A percentile compares a stretch with the other conserved stretches of the same genome.
These are phyloP conservation scores for Caerostris darwini DNA, from an alignment of 1,140 invertebrate genomes.

Conservation along the genomic window DNA sequence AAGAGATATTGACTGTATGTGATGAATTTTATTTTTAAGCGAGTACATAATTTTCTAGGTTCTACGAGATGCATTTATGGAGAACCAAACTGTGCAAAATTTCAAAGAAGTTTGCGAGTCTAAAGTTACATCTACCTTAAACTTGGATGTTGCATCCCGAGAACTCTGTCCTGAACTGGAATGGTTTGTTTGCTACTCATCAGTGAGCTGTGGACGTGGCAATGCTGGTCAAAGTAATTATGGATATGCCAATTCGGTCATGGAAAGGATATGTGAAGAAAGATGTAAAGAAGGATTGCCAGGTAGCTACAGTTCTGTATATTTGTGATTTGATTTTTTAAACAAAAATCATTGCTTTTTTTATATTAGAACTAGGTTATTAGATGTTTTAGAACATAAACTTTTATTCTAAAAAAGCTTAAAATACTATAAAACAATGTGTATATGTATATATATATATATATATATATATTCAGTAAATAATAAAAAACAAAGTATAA, in stretches of 20 bases:
- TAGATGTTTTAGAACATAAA: too few relatives aligned
- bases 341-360: too few relatives aligned
- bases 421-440: too few relatives aligned
- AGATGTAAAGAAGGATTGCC: conserved; percentile 89
- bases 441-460: too few relatives aligned
- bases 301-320: conserved; percentile 80
- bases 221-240: conserved; percentile 98
- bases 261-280: conserved; percentile 96
- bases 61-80: conserved; percentile 92
- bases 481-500: too few relatives aligned
- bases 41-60: conserved; percentile 81
- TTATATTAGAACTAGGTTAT: too few relatives aligned
- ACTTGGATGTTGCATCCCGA: conserved; percentile 89
- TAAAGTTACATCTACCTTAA: conserved; percentile 87
- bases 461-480: too few relatives aligned
- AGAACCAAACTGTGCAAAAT: conserved; percentile 91
- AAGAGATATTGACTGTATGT: too few relatives aligned
- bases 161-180: conserved; percentile 89
- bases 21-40: neutral
- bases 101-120: conserved; percentile 87
- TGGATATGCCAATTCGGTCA: conserved; percentile 96
- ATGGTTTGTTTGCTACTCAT: conserved; percentile 97
- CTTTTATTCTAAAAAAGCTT: too few relatives aligned
- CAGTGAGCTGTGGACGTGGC: conserved; percentile 95
- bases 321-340: too few relatives aligned